Evolutionary conservation across 2,797 vertebrate species (phyloP).

Genomic region (Rhynchotus rufescens): DNA sequence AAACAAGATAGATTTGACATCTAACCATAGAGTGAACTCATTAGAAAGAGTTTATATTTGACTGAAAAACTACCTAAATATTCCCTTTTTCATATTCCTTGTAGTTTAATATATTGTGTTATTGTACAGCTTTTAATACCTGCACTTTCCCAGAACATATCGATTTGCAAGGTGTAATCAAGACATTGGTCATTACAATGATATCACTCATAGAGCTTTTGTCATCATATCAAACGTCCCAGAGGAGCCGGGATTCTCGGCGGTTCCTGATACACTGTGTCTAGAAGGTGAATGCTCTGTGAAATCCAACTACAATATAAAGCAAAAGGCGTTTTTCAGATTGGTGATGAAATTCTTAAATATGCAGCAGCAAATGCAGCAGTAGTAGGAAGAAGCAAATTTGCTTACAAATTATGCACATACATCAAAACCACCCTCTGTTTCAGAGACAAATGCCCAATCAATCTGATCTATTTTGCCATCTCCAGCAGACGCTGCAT

Average conservation of each 20-base stretch:
- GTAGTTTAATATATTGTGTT: neutral
- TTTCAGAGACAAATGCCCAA: slow-evolving; percentile 61
- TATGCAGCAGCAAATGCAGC: slow-evolving; percentile 30
- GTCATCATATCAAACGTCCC: neutral
- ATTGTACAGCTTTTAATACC: neutral
- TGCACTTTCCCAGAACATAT: neutral
- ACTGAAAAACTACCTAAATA: neutral
- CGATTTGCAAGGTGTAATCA: neutral
- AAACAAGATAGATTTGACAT: neutral
- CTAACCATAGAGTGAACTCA: neutral
- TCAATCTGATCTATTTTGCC: slow-evolving; percentile 57
- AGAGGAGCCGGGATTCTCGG: neutral
- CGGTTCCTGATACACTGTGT: neutral
- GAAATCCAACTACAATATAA: slow-evolving; percentile 5
- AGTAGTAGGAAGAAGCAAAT: slow-evolving; percentile 39
- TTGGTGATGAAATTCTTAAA: slow-evolving; percentile 59
- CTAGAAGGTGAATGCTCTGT: neutral
- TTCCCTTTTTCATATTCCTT: neutral
- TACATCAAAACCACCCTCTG: slow-evolving; percentile 65
- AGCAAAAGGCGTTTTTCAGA: neutral
- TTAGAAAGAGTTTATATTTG: neutral
- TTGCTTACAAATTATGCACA: slow-evolving; percentile 56
- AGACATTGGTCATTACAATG: neutral
- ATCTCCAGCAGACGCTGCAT: slow-evolving; percentile 51
- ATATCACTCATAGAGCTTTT: neutral